Conservation (phyloP, 2,113 vertebrate species). For the Hucho hucho region DNA sequence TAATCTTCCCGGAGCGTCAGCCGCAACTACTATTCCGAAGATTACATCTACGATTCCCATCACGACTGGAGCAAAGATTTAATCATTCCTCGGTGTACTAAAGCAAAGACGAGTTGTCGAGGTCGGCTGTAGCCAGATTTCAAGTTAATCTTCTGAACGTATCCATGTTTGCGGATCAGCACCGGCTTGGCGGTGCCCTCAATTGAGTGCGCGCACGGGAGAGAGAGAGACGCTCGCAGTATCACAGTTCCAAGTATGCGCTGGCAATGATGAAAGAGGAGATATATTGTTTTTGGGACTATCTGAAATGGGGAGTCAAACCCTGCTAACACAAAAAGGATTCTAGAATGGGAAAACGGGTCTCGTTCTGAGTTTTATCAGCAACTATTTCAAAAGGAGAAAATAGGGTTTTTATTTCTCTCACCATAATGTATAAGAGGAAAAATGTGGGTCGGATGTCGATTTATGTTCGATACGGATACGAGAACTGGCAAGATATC, state of each 20-base stretch:
- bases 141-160: conserved; percentile 76
- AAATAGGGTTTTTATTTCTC: conserved; percentile 27
- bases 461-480: conserved; percentile 52
- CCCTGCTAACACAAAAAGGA: conserved; percentile 35
- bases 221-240: conserved; percentile 19
- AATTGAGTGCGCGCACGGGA: conserved; percentile 63
- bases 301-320: conserved; percentile 41
- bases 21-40: conserved; percentile 45
- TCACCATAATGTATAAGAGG: conserved; percentile 58
- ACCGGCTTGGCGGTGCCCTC: conserved; percentile 62
- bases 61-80: conserved; percentile 67
- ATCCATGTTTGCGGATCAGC: conserved; percentile 74
- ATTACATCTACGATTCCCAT: conserved; percentile 64
- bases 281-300: conserved; percentile 35
- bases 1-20: conserved; percentile 65
- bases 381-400: conserved; percentile 40
- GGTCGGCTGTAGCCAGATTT: conserved; percentile 75
- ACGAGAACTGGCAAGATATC: conserved; percentile 63
- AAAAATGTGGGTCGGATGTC: conserved; percentile 62
- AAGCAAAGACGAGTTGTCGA: conserved; percentile 75
- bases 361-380: conserved; percentile 43
- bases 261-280: conserved; percentile 36
- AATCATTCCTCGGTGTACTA: conserved; percentile 69
- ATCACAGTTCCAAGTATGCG: conserved; percentile 58
- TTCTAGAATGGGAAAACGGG: conserved; percentile 50